These are phyloP conservation scores for Lacerta bilineata DNA, from an alignment of 2,797 vertebrate species.

Conservation along the genomic window DNA sequence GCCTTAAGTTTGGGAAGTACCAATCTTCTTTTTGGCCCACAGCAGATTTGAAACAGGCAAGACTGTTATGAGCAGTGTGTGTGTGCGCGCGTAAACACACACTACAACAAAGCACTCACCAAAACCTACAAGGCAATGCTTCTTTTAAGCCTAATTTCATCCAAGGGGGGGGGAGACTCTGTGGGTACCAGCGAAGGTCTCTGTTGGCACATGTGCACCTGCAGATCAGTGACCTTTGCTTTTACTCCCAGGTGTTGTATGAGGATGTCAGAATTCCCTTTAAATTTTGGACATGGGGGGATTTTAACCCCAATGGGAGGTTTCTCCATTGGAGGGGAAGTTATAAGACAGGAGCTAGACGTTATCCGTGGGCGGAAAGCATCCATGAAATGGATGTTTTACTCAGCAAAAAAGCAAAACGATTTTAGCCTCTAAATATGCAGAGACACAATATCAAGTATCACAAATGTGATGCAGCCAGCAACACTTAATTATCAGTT, in stretches of 20 bases:
- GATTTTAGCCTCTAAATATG: conserved; percentile 82
- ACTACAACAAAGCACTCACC: too few species aligned
- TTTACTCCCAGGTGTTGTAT: not conserved
- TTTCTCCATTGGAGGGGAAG: conserved; percentile 18
- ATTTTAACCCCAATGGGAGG: not conserved
- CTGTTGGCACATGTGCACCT: not conserved
- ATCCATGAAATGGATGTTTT: conserved; percentile 72
- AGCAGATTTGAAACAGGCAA: too few species aligned
- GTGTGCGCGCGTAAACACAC: too few species aligned
- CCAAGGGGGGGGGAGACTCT: too few species aligned
- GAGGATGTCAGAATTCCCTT: conserved; percentile 14
- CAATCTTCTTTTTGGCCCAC: too few species aligned
- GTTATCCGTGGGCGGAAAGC: conserved; percentile 58
- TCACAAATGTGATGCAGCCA: conserved; percentile 81
- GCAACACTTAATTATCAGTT: conserved; percentile 88
- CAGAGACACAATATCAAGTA: conserved; percentile 81
- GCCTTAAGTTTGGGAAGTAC: not conserved
- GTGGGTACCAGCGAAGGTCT: too few species aligned
- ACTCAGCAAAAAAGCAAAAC: conserved; percentile 71
- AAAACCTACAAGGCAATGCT: too few species aligned
- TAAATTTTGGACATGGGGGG: not conserved
- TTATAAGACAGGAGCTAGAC: conserved; percentile 43
- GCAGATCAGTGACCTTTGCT: not conserved
- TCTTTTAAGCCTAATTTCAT: too few species aligned
- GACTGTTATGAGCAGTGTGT: too few species aligned